Evolutionary conservation across 2,888 invertebrate genomes (phyloP).

Genomic region (Therioaphis trifolii): DNA sequence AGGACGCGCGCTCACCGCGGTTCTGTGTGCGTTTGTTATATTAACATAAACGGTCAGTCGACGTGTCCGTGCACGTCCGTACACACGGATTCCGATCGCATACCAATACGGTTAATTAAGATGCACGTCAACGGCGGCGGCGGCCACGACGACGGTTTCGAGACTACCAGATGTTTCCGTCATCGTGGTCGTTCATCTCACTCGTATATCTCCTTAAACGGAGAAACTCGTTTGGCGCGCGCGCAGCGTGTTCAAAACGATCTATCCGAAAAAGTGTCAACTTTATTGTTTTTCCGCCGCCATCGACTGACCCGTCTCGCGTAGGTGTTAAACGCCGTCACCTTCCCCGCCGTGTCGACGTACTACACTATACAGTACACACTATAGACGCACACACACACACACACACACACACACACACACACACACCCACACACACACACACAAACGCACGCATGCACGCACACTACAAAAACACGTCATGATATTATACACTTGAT

Average conservation of each 20-base stretch:
- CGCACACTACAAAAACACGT: too few species aligned
- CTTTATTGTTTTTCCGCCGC: background rate
- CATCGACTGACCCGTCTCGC: background rate
- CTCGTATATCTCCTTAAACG: background rate
- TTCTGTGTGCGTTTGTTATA: too few species aligned
- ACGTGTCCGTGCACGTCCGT: background rate
- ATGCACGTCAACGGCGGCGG: constrained; percentile 31
- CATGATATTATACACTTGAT: too few species aligned
- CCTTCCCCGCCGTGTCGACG: too few species aligned
- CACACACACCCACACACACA: too few species aligned
- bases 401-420: too few species aligned
- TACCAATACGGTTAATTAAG: constrained; percentile 51
- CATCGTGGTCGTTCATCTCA: background rate
- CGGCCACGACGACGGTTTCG: constrained; percentile 24
- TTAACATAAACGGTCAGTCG: too few species aligned
- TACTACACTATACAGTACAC: too few species aligned
- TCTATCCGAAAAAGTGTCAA: background rate
- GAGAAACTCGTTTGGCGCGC: constrained; percentile 28
- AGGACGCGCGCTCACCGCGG: too few species aligned
- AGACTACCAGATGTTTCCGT: constrained; percentile 22
- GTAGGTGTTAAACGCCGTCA: background rate
- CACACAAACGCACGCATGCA: too few species aligned
- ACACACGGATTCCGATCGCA: constrained; percentile 50
- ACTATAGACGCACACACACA: too few species aligned
- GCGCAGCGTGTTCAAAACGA: background rate